These are phyloP conservation scores for Paramormyrops hopkinsi DNA, from an alignment of 2,797 vertebrate genomes.

Conservation along the genomic window DNA sequence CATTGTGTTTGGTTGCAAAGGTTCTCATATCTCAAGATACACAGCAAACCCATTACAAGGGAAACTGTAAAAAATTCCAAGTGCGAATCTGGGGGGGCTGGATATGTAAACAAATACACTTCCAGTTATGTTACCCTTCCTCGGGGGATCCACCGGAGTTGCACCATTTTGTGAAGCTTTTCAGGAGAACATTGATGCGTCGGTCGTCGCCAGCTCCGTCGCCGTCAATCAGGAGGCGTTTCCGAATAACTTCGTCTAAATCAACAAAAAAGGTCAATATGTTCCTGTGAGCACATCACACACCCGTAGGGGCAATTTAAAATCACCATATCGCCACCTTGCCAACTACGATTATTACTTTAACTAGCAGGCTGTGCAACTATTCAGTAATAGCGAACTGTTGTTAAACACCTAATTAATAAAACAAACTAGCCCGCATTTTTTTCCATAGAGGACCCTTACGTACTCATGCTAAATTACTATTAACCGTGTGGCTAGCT, in stretches of 20 bases:
- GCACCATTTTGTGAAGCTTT: constrained; percentile 96
- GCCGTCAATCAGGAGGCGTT: constrained; percentile 92
- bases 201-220: constrained; percentile 95
- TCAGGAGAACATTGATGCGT: constrained; percentile 87
- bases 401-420: not conserved
- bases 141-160: constrained; percentile 78
- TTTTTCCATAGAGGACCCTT: not conserved
- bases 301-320: not conserved
- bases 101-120: not conserved
- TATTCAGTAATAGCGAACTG: not conserved
- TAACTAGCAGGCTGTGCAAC: not conserved
- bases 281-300: not conserved
- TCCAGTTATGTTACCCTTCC: constrained; percentile 69
- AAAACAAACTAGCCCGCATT: not conserved
- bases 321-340: not conserved
- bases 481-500: not conserved
- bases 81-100: not conserved
- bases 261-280: not conserved
- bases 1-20: not conserved
- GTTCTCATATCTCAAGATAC: not conserved
- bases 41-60: not conserved
- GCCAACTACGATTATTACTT: not conserved
- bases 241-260: constrained; percentile 88
- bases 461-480: constrained; percentile 21
- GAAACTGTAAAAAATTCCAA: not conserved